Percentiles rank a stretch among this genome's conserved stretches.
Conservation (phyloP, 2,797 vertebrate genomes). For the Strix occidentalis region DNA sequence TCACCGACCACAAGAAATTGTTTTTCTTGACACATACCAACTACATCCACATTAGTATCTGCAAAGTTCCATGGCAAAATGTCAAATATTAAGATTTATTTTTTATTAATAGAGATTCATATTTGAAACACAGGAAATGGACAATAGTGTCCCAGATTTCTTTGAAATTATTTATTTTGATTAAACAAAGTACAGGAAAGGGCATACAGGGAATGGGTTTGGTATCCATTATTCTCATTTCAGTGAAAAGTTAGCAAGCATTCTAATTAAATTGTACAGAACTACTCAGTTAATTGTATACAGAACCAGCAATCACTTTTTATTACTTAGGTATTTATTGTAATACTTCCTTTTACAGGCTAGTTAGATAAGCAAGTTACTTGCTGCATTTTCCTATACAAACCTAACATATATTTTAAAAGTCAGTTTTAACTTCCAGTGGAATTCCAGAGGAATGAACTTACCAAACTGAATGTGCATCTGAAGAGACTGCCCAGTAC, state of each 20-base stretch:
- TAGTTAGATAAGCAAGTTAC: neutral
- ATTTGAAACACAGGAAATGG: neutral
- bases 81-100: neutral
- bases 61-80: constrained; percentile 46
- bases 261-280: neutral
- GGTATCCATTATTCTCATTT: neutral
- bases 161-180: neutral
- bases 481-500: constrained; percentile 81
- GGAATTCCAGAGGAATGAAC: neutral
- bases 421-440: neutral
- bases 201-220: neutral
- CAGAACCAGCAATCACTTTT: neutral
- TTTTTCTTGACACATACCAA: constrained; percentile 86
- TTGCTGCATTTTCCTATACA: neutral
- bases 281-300: neutral
- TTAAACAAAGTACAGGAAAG: neutral
- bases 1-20: constrained; percentile 92
- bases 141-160: neutral
- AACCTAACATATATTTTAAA: neutral
- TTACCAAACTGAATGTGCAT: constrained; percentile 90
- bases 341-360: neutral
- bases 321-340: neutral
- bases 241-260: neutral
- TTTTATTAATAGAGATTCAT: neutral
- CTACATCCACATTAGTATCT: constrained; percentile 90